phyloP scores from a whole-genome alignment of 2,113 vertebrate species.

The Chaetops frenatus region DNA sequence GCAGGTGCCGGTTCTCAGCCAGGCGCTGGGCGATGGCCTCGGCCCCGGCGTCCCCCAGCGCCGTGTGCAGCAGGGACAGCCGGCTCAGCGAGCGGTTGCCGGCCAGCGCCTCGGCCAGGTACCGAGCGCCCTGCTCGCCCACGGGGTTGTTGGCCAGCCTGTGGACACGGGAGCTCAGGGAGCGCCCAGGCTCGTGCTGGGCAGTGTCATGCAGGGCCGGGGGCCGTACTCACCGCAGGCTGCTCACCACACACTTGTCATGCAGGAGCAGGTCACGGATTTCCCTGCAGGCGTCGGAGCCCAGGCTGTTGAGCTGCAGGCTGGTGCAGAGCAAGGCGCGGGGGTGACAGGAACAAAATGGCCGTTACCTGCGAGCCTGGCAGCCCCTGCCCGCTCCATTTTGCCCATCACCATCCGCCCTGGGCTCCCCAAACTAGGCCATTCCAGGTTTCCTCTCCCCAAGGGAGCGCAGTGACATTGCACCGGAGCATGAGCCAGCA shows the following conservation, averaged over 20 bases:
- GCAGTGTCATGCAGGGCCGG: background rate
- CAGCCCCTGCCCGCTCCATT: background rate
- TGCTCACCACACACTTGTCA: conserved; percentile 76
- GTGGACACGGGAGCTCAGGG: background rate
- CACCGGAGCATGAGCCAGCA: background rate
- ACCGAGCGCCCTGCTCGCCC: conserved; percentile 67
- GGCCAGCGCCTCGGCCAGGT: conserved; percentile 78
- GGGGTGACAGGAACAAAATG: background rate
- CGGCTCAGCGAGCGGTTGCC: conserved; percentile 78
- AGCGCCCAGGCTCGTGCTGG: rapidly evolving
- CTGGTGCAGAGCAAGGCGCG: conserved; percentile 26
- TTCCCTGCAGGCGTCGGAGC: conserved; percentile 83
- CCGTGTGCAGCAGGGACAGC: conserved; percentile 87
- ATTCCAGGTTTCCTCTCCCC: background rate
- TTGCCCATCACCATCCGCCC: background rate
- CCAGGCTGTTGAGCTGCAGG: conserved; percentile 90
- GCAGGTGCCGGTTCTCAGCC: conserved; percentile 70
- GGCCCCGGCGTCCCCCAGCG: conserved; percentile 77
- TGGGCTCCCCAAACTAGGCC: background rate
- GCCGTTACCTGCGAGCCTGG: background rate
- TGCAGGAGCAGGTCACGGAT: conserved; percentile 85
- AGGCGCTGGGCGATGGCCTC: conserved; percentile 76
- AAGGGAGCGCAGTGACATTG: background rate
- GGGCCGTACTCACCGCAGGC: conserved; percentile 68
- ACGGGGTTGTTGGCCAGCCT: conserved; percentile 89